Percentiles rank a stretch among this genome's conserved stretches.
Conservation (phyloP, 2,797 vertebrate species). For the Anas georgica region DNA sequence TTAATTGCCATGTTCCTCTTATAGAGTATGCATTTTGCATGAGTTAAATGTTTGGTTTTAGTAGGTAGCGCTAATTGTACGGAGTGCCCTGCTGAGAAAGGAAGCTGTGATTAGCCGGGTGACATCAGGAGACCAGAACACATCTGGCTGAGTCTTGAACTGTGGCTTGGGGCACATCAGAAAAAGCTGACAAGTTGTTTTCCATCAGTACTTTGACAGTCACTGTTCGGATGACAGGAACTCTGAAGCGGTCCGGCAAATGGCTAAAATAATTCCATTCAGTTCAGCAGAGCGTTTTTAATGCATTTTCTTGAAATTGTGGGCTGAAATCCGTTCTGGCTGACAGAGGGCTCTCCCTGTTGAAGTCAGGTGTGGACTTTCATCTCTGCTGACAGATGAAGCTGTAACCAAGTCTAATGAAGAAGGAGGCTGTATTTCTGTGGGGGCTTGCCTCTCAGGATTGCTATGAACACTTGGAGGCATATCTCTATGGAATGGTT, state of each 20-base stretch:
- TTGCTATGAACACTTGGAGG: neutral
- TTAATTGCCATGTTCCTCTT: conserved; percentile 56
- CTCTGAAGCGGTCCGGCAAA: neutral
- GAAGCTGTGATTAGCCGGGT: neutral
- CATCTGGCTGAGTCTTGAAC: neutral
- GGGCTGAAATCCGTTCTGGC: neutral
- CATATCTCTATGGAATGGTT: neutral
- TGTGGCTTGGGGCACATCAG: too few species aligned
- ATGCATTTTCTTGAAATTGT: neutral
- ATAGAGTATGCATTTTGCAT: conserved; percentile 12
- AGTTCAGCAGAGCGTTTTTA: neutral
- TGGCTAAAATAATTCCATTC: neutral
- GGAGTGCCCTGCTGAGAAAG: neutral
- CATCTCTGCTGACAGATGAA: neutral
- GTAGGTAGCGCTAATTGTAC: neutral
- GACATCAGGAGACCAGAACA: neutral
- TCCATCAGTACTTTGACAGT: neutral
- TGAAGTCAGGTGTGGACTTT: neutral
- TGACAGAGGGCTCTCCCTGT: neutral
- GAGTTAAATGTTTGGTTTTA: conserved; percentile 27
- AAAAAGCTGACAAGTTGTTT: neutral
- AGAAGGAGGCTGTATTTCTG: neutral
- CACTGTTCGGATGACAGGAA: neutral
- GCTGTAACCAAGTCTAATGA: rapidly evolving
- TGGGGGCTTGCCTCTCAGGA: neutral